Conservation (phyloP, 2,113 vertebrate genomes). For the Symphodus melops region DNA sequence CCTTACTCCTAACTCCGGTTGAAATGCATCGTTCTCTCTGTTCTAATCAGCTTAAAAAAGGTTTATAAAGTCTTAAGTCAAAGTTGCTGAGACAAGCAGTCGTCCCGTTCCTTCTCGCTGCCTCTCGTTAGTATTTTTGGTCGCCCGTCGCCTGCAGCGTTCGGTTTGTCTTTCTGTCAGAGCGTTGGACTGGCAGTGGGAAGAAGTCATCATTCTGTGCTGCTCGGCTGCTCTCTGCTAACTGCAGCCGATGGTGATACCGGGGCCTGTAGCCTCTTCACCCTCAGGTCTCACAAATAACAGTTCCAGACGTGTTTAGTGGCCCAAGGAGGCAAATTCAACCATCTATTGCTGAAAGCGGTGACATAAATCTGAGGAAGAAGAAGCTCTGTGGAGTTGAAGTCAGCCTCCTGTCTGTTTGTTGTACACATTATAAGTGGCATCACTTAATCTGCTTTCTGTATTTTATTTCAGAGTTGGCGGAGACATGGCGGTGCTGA, state of each 20-base stretch:
- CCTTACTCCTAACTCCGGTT: neutral
- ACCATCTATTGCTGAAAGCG: constrained; percentile 17
- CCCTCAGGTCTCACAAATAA: constrained; percentile 41
- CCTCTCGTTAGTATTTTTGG: constrained; percentile 4
- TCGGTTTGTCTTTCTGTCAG: constrained; percentile 48
- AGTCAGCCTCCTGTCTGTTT: constrained; percentile 19
- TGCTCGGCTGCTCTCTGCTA: constrained; percentile 22
- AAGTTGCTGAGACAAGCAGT: neutral
- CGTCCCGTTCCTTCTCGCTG: neutral
- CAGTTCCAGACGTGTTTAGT: constrained; percentile 42
- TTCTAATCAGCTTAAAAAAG: constrained; percentile 6
- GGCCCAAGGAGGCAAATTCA: constrained; percentile 4
- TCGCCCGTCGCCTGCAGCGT: constrained; percentile 5
- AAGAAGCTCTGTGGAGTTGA: constrained; percentile 10
- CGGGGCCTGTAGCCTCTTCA: constrained; percentile 5
- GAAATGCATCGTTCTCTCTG: neutral
- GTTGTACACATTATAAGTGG: neutral
- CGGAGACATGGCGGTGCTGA: constrained; percentile 68
- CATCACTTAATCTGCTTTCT: neutral
- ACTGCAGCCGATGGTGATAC: neutral
- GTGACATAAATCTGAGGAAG: constrained; percentile 45
- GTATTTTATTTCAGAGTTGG: constrained; percentile 54
- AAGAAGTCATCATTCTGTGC: constrained; percentile 47
- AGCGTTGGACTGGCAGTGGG: constrained; percentile 19
- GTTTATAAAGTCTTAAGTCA: neutral